Evolutionary conservation across 1,140 invertebrate genomes (phyloP), one percentile per base, ranked within the genome.

Genomic region (Anagrus nilaparvatae): DNA sequence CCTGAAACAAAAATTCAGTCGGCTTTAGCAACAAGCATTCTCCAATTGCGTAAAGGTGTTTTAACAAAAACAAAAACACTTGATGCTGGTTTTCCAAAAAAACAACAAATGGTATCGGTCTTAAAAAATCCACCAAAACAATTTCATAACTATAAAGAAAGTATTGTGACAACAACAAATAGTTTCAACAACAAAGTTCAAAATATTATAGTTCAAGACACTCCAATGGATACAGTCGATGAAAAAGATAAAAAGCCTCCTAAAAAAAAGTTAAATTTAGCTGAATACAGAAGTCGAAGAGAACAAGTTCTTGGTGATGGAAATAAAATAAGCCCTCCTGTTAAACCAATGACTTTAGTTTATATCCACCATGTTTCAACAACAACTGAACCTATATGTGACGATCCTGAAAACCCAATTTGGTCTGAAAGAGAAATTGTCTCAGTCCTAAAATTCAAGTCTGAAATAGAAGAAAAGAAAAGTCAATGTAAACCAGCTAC

Each of bases 221-320:
- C 21, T 30, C 24, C 32, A 27, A 40, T 47, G 19, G 44, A 56
- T 19, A 32, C 28, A 23, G 14, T 13, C 13, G 53, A 56, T 21
- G 49, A 56, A 17, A 40, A 44, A 16, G 32, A 42, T 2, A 66
- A 60, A 29, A 69, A 65, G 31, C 51, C 45, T 0, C 44, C 52
- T 0, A 48, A 54, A 25, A 65, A 52, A 49, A 66, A 72, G 56
- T 50, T 73, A 7, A 72, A 72, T 54, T 44, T 74, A 7, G 60
- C 64, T 36, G 69, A 73, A 48, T 73, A 74, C 46, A 61, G 67
- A 43, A 67, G 55, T 36, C 54, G 67, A 31, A 49, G 60, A 40
- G 61, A 65, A 54, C 62, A 67, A 35, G 52, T 52, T 28, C 41
- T 50, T 16, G 58, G 54, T 40, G 52, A 60, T 42, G 56, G 46